Evolutionary conservation across 2,113 vertebrate genomes (phyloP).

Genomic region (Corythoichthys haematopterus): DNA sequence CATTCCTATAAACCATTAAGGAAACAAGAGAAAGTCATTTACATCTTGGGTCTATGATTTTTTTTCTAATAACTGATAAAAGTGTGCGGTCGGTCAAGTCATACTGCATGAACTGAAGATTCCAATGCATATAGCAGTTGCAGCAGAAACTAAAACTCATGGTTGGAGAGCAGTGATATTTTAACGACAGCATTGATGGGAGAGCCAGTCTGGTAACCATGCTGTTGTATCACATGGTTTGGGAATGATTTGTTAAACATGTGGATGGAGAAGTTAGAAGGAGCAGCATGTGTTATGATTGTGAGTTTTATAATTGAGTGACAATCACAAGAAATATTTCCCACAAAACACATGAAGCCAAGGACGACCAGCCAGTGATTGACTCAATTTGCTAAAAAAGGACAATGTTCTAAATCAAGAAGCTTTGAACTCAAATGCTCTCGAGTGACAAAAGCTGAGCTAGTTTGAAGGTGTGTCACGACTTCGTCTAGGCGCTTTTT

Average conservation of each 20-base stretch:
- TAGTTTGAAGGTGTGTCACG: constrained; percentile 12
- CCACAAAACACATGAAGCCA: constrained; percentile 8
- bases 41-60: constrained; percentile 18
- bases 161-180: constrained; percentile 33
- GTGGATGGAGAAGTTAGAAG: constrained; percentile 42
- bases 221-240: constrained; percentile 38
- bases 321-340: constrained; percentile 13
- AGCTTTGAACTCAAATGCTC: constrained; percentile 8
- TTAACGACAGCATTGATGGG: constrained; percentile 27
- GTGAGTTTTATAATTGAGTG: constrained; percentile 16
- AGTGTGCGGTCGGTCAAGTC: background rate
- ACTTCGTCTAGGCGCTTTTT: constrained; percentile 25
- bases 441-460: constrained; percentile 15
- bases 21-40: constrained; percentile 12
- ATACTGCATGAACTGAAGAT: constrained; percentile 53
- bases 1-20: constrained; percentile 78
- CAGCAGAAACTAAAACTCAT: constrained; percentile 33
- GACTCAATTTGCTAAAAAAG: constrained; percentile 3
- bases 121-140: constrained; percentile 53
- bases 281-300: constrained; percentile 33
- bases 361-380: constrained; percentile 7
- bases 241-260: constrained; percentile 55
- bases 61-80: constrained; percentile 14
- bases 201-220: constrained; percentile 27
- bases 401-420: constrained; percentile 22